Conservation (phyloP, 1,140 invertebrate species). For the Bradynema listronoti region DNA sequence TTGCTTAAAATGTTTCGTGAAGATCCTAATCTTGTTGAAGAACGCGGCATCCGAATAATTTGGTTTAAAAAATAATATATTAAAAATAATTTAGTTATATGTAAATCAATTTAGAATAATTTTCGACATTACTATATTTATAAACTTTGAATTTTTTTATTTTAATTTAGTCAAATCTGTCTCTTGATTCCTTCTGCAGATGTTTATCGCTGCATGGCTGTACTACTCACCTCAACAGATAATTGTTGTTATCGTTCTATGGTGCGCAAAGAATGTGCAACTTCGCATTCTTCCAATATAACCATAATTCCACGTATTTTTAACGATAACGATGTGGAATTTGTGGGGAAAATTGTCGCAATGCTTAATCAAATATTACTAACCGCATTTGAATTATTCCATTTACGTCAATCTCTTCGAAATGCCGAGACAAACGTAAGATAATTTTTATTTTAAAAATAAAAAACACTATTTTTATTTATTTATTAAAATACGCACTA, state of each 20-base stretch:
- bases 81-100: too few species aligned
- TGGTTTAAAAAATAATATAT: too few species aligned
- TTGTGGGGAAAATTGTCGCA: constrained; percentile 83
- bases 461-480: too few species aligned
- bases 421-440: constrained; percentile 72
- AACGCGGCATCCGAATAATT: constrained; percentile 86
- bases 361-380: constrained; percentile 83
- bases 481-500: too few species aligned
- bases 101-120: too few species aligned
- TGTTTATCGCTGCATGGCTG: constrained; percentile 77
- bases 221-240: constrained; percentile 65
- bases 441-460: constrained; percentile 37
- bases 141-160: not conserved
- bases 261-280: not conserved
- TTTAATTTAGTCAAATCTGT: constrained; percentile 76
- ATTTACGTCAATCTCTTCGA: constrained; percentile 77
- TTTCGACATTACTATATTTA: not conserved
- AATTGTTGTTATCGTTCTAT: not conserved
- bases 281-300: too few species aligned
- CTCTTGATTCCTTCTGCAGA: constrained; percentile 82
- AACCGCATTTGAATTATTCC: constrained; percentile 91
- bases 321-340: constrained; percentile 74
- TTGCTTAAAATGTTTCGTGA: constrained; percentile 76
- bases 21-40: constrained; percentile 78
- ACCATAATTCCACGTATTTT: too few species aligned